Base-by-base conservation (phyloP, 1,140 invertebrate genomes). In the Euglossa dilemma region DNA sequence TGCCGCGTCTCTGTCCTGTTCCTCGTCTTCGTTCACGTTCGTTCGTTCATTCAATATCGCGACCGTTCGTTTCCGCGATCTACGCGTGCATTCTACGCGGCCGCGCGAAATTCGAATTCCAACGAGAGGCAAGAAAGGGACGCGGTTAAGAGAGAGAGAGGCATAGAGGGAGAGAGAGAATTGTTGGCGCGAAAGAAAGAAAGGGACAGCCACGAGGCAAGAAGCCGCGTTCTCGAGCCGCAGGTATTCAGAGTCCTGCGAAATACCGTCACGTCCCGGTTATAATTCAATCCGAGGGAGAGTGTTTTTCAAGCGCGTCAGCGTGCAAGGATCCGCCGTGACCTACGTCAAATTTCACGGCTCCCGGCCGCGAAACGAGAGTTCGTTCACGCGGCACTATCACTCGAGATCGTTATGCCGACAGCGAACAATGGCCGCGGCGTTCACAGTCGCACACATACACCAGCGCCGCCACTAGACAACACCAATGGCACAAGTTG, bases 311-410 rank as follows among this genome's bases (percentile, higher is more conserved):
- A 18, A 18, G 18, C 66, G 63, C 69, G 70, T 56, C 50, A 56
- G 25, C 20, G 52, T 11, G 57, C 57, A 54, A 71, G 63, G 84
- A 87, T 57, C 72, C 59, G 45, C 72, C 87, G 63, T 86, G 87
- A 88, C 87, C 87, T 88, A 88, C 82, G 75, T 57, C 57, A 80
- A 84, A 84, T 86, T 84, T 80, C 74, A 83, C 84, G 84, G 80
- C 56, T 79, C 28, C 36, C 43, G 18, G 45, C 43, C 57, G 47
- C 56, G 79, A 71, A 25, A 36, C 56, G 36, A 6, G 47, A 54
- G 36, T 36, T 52, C 52, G 47, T 80, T 80, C 79, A 28, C 67
- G 56, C 57, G 69, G 28, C 20, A 11, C 63, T 78, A 69, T 78
- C 36, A 28, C 45, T 50, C n/a, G 73, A 43, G 23, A 80, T 81